Evolutionary conservation across 1,140 invertebrate species (phyloP), one percentile per base, ranked within the genome.

Genomic region (Cephus cinctus): DNA sequence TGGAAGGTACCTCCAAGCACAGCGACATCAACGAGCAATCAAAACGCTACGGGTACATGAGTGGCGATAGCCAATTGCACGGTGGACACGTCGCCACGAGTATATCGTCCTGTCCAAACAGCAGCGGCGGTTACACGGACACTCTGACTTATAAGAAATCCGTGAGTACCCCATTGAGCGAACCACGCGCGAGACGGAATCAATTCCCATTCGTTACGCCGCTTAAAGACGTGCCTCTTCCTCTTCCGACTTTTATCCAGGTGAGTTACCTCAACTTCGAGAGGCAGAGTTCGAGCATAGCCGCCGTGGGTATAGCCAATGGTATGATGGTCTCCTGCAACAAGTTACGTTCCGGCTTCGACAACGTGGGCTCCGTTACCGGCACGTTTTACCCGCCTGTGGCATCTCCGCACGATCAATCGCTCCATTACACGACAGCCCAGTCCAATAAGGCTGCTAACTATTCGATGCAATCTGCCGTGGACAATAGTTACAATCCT

Each of bases 321-420:
- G 89, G 88, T 8, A 88, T 92, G 86, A 89, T 91, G 71, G 88
- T 91, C 31, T 90, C 89, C 77, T 90, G 88, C 69, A 88, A 87
- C 34, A 90, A 88, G 69, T 55, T 79, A 30, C 64, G 78, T 38
- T 85, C 86, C 39, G 87, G 86, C 34, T 78, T 86, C 42, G 80
- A 88, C 14, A 87, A 89, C 61, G 86, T 88, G 53, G 85, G 86
- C 0, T 86, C 87, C 42, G 79, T 88, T 5, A 89, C 87, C n/a
- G 88, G 88, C 12, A 91, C 89, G 20, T 92, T 89, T 76, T 91
- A 89, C 71, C 89, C 89, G 9, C 89, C 89, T 1, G 85, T 90
- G 1, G 87, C 88, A 1, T 88, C 86, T 6, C 84, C 86, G 12
- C 86, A 89, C 62, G 87, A 89, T 59, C 85, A 88, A 57, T 72